These are phyloP conservation scores for Chelonia mydas DNA, from an alignment of 2,797 vertebrate genomes.

Conservation along the genomic window DNA sequence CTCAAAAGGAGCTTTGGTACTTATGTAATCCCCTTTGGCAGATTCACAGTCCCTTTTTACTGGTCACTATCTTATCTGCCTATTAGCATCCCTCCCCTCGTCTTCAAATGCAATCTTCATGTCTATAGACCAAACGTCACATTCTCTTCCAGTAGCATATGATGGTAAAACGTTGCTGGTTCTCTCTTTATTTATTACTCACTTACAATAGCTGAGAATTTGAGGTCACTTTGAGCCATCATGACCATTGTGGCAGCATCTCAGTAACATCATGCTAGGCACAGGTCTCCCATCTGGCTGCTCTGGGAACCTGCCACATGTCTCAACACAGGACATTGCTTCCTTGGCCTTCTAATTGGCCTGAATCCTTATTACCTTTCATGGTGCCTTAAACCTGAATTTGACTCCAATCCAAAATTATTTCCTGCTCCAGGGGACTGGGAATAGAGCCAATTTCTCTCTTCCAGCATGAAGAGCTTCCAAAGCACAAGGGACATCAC, in stretches of 20 bases:
- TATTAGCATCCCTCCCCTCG: not conserved
- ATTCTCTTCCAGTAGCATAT: not conserved
- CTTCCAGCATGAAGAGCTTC: not conserved
- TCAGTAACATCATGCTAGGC: not conserved
- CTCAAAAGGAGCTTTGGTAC: not conserved
- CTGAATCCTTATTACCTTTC: not conserved
- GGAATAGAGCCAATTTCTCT: not conserved
- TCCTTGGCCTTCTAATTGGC: not conserved
- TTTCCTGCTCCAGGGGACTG: not conserved
- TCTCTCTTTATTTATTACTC: not conserved
- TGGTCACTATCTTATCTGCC: not conserved
- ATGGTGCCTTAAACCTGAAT: not conserved
- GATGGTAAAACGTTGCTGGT: no score
- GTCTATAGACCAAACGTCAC: not conserved
- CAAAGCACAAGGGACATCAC: not conserved
- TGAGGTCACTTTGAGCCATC: not conserved
- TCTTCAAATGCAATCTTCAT: not conserved
- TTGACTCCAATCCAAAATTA: not conserved
- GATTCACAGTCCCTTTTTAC: not conserved
- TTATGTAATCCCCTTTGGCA: not conserved
- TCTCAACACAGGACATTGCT: not conserved
- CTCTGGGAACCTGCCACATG: not conserved
- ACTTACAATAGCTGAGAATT: not conserved
- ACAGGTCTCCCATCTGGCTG: no score
- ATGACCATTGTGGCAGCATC: fast-evolving